A percentile compares a stretch with the other conserved stretches of the same genome.
Evolutionary conservation across 2,888 invertebrate genomes (phyloP).

Genomic region (Acrobasis suavella): DNA sequence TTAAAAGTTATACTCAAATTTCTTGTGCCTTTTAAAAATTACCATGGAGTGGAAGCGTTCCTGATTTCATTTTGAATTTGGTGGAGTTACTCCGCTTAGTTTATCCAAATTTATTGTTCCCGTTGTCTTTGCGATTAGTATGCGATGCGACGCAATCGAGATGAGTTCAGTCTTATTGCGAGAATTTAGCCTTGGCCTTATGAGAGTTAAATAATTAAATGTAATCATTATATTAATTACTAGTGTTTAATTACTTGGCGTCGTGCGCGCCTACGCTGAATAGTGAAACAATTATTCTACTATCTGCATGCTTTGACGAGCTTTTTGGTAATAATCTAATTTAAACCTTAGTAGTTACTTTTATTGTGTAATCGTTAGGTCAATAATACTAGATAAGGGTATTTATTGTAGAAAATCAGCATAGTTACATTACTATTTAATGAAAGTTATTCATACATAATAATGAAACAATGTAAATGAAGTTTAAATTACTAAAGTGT

Average conservation of each 20-base stretch:
- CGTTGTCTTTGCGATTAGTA: constrained; percentile 44
- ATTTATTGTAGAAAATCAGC: constrained; percentile 79
- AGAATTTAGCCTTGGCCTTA: constrained; percentile 83
- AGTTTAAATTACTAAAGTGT: constrained; percentile 67
- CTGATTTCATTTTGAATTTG: constrained; percentile 44
- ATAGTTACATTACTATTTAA: constrained; percentile 77
- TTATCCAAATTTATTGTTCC: constrained; percentile 42
- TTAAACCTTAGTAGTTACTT: constrained; percentile 79
- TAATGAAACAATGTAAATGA: constrained; percentile 73
- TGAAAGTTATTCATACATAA: constrained; percentile 77
- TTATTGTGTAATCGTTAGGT: constrained; percentile 79
- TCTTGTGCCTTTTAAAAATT: constrained; percentile 77
- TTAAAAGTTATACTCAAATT: constrained; percentile 60
- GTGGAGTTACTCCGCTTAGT: constrained; percentile 37
- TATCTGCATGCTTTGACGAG: constrained; percentile 83
- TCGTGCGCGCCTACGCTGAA: constrained; percentile 71
- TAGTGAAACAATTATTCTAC: constrained; percentile 77
- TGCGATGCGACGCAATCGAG: constrained; percentile 69
- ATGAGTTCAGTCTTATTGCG: constrained; percentile 78
- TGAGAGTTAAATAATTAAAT: constrained; percentile 80
- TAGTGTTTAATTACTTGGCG: constrained; percentile 67
- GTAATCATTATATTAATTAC: constrained; percentile 74
- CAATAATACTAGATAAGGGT: constrained; percentile 79
- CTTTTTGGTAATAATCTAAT: constrained; percentile 82
- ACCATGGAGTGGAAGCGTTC: constrained; percentile 47